phyloP scores from a whole-genome alignment of 2,113 vertebrate genomes.

The Coptodon rendalli region DNA sequence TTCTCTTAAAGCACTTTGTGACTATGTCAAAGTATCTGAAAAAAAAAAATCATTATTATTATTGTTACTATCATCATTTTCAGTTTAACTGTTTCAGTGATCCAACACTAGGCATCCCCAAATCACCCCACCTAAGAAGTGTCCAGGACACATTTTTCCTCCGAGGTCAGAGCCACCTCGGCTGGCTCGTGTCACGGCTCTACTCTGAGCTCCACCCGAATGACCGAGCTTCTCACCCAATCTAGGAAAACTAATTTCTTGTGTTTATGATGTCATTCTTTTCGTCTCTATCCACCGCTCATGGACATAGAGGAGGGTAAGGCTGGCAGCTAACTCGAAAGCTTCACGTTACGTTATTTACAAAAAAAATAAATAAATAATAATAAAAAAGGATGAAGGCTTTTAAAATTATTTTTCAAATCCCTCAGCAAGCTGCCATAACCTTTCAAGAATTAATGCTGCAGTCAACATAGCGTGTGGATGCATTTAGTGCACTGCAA shows the following conservation, averaged over 20 bases:
- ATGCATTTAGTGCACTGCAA: not conserved
- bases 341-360: not conserved
- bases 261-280: not conserved
- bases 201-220: fast-evolving
- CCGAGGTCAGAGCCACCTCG: not conserved
- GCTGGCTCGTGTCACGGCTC: not conserved
- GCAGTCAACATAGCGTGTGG: not conserved
- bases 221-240: not conserved
- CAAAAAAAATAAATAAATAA: not conserved
- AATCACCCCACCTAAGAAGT: not conserved
- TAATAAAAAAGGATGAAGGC: not conserved
- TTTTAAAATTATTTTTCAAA: not conserved
- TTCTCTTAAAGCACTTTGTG: not conserved
- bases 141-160: not conserved
- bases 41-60: not conserved
- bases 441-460: not conserved
- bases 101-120: not conserved
- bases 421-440: not conserved
- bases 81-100: not conserved
- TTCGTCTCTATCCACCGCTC: not conserved
- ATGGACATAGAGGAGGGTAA: not conserved
- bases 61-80: not conserved
- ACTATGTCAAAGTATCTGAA: fast-evolving
- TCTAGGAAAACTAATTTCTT: not conserved
- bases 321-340: not conserved